These are phyloP conservation scores for Cyrtodaria siliqua DNA, from an alignment of 2,888 invertebrate species.

Conservation along the genomic window DNA sequence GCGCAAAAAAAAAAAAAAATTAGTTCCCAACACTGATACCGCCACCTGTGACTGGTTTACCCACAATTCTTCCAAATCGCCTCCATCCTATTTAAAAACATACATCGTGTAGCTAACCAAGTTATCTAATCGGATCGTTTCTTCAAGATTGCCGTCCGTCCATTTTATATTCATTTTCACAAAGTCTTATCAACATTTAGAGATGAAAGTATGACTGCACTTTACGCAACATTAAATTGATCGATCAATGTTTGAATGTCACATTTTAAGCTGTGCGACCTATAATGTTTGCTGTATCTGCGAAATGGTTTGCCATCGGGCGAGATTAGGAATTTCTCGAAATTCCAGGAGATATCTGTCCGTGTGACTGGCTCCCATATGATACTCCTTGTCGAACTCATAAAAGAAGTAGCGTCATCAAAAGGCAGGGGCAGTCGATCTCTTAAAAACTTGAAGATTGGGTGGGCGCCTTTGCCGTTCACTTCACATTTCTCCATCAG, in stretches of 20 bases:
- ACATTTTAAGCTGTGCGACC: conserved; percentile 71
- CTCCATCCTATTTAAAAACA: no score
- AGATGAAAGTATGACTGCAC: not conserved
- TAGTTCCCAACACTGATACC: no score
- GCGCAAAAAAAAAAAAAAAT: no score
- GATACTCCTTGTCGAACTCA: conserved; percentile 76
- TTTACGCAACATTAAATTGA: conserved; percentile 8
- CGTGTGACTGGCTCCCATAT: conserved; percentile 83
- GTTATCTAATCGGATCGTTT: no score
- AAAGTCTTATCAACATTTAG: not conserved
- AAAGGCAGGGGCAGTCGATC: conserved; percentile 77
- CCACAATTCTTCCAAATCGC: no score
- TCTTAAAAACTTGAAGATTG: conserved; percentile 81
- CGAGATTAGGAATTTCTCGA: conserved; percentile 85
- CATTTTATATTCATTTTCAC: not conserved
- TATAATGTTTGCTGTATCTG: conserved; percentile 79
- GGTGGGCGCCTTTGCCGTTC: conserved; percentile 83
- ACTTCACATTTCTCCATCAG: conserved; percentile 84
- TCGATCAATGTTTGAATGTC: conserved; percentile 71
- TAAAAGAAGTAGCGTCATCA: conserved; percentile 78
- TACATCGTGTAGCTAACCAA: no score
- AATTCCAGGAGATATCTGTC: conserved; percentile 85
- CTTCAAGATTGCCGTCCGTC: no score
- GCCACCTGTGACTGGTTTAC: no score
- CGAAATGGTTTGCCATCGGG: conserved; percentile 80